Conservation (phyloP, 2,113 vertebrate genomes). For the Rhombomys opimus region DNA sequence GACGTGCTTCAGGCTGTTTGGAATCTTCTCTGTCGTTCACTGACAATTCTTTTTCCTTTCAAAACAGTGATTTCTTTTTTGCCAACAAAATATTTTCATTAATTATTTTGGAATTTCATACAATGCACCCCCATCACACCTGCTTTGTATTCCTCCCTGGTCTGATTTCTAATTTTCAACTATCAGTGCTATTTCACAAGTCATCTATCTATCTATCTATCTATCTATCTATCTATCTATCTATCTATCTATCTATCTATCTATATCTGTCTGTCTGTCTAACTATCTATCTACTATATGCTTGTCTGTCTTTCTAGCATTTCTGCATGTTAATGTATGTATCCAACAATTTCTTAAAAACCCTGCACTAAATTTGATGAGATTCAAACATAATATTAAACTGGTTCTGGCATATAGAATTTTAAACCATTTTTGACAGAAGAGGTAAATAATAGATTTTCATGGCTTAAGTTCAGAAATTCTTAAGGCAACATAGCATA, state of each 20-base stretch:
- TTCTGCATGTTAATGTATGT: background rate
- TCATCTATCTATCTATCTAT: background rate
- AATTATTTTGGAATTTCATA: background rate
- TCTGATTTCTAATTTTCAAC: background rate
- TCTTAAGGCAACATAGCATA: background rate
- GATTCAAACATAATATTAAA: constrained; percentile 39
- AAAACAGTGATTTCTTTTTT: background rate
- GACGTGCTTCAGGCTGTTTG: constrained; percentile 4
- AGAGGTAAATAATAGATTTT: constrained; percentile 41
- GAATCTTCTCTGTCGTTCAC: background rate
- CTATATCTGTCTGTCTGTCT: background rate
- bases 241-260: background rate
- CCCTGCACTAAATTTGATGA: background rate
- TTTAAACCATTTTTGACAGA: constrained; percentile 49
- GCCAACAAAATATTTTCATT: background rate
- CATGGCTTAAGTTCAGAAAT: constrained; percentile 45
- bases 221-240: background rate
- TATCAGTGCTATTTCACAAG: background rate
- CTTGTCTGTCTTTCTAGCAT: background rate
- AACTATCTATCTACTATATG: background rate
- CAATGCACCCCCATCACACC: background rate
- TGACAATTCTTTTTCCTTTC: background rate
- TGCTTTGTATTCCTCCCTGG: background rate
- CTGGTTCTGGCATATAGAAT: background rate
- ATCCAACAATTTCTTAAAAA: background rate